phyloP scores from a whole-genome alignment of 2,113 vertebrate species.

The Amphilophus citrinellus region DNA sequence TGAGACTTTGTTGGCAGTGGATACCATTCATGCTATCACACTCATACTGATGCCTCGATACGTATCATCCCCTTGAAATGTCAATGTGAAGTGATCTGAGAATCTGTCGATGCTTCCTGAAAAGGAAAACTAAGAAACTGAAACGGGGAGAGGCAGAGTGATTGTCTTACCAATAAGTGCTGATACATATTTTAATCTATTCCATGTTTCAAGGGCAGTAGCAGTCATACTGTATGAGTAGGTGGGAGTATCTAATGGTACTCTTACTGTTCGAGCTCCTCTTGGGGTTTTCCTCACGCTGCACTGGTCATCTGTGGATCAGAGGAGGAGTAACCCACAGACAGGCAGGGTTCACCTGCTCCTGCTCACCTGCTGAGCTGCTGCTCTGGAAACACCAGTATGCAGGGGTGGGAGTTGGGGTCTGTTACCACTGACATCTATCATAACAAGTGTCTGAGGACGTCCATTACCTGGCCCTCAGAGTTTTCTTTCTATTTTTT shows the following conservation, averaged over 20 bases:
- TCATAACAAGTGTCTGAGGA: slow-evolving; percentile 53
- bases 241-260: slow-evolving; percentile 9
- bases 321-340: slow-evolving; percentile 10
- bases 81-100: slow-evolving; percentile 71
- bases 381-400: slow-evolving; percentile 17
- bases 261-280: not conserved
- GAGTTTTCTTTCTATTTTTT: slow-evolving; percentile 22
- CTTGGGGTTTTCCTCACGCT: slow-evolving; percentile 8
- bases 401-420: slow-evolving; percentile 17
- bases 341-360: slow-evolving; percentile 18
- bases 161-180: slow-evolving; percentile 78
- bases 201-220: slow-evolving; percentile 59
- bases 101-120: slow-evolving; percentile 67
- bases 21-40: slow-evolving; percentile 55
- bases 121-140: slow-evolving; percentile 67
- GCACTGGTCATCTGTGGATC: slow-evolving; percentile 33
- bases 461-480: slow-evolving; percentile 18
- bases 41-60: slow-evolving; percentile 55
- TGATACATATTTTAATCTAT: slow-evolving; percentile 70
- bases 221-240: slow-evolving; percentile 26
- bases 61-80: slow-evolving; percentile 64
- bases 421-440: slow-evolving; percentile 48
- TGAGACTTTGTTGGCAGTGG: slow-evolving; percentile 54
- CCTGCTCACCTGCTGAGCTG: slow-evolving; percentile 7
- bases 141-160: slow-evolving; percentile 63